Evolutionary conservation across 2,113 vertebrate species (phyloP).

Genomic region (Macaca mulatta): DNA sequence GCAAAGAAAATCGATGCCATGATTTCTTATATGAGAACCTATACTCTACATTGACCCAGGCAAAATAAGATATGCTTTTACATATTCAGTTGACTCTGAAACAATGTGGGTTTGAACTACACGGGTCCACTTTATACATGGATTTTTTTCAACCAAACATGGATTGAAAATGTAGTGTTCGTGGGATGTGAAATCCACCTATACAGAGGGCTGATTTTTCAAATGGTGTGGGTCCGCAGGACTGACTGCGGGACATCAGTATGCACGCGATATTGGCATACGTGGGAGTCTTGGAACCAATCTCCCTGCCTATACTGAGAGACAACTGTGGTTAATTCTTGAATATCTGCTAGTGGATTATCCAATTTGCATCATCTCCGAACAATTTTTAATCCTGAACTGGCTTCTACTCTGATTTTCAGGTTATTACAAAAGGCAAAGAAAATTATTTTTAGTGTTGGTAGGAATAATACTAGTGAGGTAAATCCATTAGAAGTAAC

Average conservation of each 20-base stretch:
- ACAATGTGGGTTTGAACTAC: background rate
- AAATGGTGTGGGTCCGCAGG: background rate
- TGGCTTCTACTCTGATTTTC: conserved; percentile 42
- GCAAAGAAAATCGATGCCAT: background rate
- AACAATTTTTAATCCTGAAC: conserved; percentile 43
- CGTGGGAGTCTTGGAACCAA: background rate
- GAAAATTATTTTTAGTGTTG: conserved; percentile 46
- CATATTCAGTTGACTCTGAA: background rate
- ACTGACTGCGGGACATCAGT: background rate
- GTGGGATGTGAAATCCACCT: background rate
- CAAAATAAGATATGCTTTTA: background rate
- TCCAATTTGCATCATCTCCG: conserved; percentile 29
- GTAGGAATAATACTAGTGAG: conserved; percentile 51
- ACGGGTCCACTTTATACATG: background rate
- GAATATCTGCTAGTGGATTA: conserved; percentile 11
- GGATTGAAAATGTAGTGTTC: background rate
- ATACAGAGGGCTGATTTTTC: background rate
- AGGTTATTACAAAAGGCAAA: conserved; percentile 61
- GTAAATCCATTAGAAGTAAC: conserved; percentile 41
- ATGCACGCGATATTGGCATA: background rate
- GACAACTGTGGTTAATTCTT: background rate
- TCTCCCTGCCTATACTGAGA: background rate
- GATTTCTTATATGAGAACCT: background rate
- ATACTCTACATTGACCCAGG: background rate
- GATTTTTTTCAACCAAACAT: background rate